A percentile compares a stretch with the other conserved stretches of the same genome.
Evolutionary conservation across 1,140 invertebrate genomes (phyloP).

Genomic region (Arion vulgaris): DNA sequence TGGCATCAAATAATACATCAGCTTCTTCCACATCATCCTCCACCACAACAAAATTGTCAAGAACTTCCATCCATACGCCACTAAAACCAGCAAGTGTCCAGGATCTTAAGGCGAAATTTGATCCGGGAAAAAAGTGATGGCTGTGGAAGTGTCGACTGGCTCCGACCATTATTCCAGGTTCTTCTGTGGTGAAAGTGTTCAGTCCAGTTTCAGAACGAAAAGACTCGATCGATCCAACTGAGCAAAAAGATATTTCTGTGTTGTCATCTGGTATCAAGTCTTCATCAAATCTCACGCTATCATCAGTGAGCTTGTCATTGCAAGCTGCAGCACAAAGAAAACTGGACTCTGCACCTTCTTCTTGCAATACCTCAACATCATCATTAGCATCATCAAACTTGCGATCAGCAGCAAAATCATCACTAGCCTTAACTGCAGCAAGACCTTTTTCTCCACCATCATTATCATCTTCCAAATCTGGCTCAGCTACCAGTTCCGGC

Average conservation of each 20-base stretch:
- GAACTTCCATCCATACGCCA: constrained; percentile 42
- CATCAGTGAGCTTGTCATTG: constrained; percentile 27
- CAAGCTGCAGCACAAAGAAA: constrained; percentile 37
- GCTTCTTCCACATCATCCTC: constrained; percentile 5
- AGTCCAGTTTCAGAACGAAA: constrained; percentile 20
- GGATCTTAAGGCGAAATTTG: constrained; percentile 50
- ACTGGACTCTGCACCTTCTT: not conserved
- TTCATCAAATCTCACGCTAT: constrained; percentile 12
- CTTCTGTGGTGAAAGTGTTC: not conserved
- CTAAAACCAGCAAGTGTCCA: constrained; percentile 46
- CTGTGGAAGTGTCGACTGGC: not conserved
- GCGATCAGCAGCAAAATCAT: not conserved
- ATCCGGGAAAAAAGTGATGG: constrained; percentile 22
- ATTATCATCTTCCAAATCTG: constrained; percentile 19
- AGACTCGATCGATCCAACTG: not conserved
- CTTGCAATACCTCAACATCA: constrained; percentile 18
- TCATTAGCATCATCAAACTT: not conserved
- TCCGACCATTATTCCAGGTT: not conserved
- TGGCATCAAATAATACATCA: constrained; percentile 17
- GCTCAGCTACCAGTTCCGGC: not conserved
- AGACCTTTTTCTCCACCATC: constrained; percentile 26
- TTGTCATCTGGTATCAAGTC: constrained; percentile 12
- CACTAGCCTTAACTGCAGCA: constrained; percentile 22
- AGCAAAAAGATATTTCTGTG: not conserved
- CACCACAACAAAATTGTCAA: not conserved